phyloP scores from a whole-genome alignment of 2,888 invertebrate species.

The Resseliella maxima region DNA sequence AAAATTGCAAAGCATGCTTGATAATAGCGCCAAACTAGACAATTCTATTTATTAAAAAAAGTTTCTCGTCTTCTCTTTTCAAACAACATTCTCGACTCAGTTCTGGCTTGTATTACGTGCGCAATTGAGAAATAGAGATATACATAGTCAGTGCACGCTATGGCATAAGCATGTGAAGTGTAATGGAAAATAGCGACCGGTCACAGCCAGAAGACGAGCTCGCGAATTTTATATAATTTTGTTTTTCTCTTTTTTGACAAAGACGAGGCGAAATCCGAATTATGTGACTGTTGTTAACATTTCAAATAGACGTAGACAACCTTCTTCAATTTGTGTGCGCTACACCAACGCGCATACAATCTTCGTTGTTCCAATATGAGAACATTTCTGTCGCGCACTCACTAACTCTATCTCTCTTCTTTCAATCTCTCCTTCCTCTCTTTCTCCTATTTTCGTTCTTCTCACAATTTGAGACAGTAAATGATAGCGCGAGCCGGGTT shows the following conservation, averaged over 20 bases:
- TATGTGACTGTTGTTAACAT: conserved; percentile 24
- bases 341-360: conserved; percentile 39
- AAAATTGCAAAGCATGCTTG: background rate
- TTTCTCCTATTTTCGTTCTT: too few species aligned
- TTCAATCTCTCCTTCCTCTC: too few species aligned
- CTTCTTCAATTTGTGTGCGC: conserved; percentile 51
- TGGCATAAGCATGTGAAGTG: background rate
- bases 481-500: background rate
- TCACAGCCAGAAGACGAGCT: too few species aligned
- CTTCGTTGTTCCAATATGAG: background rate
- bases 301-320: conserved; percentile 43
- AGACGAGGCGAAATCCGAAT: conserved; percentile 7
- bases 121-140: too few species aligned
- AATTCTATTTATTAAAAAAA: background rate
- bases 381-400: background rate
- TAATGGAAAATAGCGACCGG: conserved; percentile 20
- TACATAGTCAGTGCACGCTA: too few species aligned
- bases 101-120: background rate
- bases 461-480: background rate
- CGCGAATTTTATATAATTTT: background rate
- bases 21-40: background rate
- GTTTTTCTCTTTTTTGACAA: background rate
- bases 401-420: background rate
- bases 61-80: background rate
- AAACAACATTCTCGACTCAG: background rate